Evolutionary conservation across 2,888 invertebrate species (phyloP).

Genomic region (Aphodius granarius): DNA sequence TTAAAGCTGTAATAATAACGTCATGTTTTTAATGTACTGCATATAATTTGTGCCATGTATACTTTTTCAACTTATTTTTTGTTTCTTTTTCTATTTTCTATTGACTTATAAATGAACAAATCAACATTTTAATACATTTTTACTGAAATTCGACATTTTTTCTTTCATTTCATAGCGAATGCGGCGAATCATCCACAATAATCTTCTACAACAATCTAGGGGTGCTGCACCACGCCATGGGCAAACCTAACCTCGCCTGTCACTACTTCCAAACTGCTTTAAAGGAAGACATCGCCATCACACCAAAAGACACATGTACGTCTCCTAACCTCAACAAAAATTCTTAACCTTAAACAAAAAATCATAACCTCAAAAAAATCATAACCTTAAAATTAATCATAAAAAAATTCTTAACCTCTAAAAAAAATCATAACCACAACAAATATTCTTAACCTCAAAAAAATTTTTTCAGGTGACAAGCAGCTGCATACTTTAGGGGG

Average conservation of each 20-base stretch:
- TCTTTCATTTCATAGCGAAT: conserved; percentile 50
- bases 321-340: not conserved
- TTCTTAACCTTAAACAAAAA: too few species aligned
- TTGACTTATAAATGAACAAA: too few species aligned
- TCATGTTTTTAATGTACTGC: too few species aligned
- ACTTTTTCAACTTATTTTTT: too few species aligned
- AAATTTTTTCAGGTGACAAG: conserved; percentile 46
- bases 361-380: not conserved
- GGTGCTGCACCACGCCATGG: conserved; percentile 77
- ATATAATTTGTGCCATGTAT: too few species aligned
- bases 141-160: conserved; percentile 1
- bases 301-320: conserved; percentile 17
- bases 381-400: not conserved
- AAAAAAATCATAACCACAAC: too few species aligned
- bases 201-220: conserved; percentile 82
- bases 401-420: not conserved
- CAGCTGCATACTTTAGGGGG: conserved; percentile 66
- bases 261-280: conserved; percentile 80
- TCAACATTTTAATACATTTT: not conserved
- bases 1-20: too few species aligned
- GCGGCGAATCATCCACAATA: conserved; percentile 64
- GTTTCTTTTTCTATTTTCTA: too few species aligned
- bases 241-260: conserved; percentile 77
- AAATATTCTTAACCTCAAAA: not conserved
- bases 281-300: conserved; percentile 61